Conservation (phyloP, 2,797 vertebrate genomes). For the Emydoidea blandingii region DNA sequence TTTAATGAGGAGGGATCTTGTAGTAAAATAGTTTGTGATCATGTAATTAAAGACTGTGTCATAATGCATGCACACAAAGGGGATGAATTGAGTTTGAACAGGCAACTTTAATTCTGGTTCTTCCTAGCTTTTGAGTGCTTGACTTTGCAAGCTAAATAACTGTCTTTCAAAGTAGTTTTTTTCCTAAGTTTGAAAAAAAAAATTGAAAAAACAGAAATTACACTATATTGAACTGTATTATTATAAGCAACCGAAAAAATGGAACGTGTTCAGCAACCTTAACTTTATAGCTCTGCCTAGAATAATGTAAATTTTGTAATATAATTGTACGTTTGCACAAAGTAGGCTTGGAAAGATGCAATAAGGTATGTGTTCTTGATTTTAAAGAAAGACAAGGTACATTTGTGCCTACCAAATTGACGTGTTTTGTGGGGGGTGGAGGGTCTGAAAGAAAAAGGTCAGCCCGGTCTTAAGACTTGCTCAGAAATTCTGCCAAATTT, state of each 20-base stretch:
- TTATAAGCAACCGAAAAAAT: background rate
- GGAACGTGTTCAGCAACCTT: background rate
- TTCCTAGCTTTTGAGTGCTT: background rate
- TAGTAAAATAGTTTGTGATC: background rate
- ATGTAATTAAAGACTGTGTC: background rate
- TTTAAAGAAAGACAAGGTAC: background rate
- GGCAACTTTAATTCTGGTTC: background rate
- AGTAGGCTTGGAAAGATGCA: background rate
- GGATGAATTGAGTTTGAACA: background rate
- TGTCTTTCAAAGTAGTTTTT: background rate
- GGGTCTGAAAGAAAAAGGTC: background rate
- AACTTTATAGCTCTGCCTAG: background rate
- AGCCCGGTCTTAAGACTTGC: background rate
- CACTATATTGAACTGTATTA: background rate
- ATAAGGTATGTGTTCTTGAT: background rate
- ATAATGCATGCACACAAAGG: background rate
- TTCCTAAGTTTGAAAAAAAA: background rate
- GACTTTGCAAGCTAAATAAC: background rate
- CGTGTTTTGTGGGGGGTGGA: accelerated
- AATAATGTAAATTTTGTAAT: background rate
- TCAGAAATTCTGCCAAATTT: background rate
- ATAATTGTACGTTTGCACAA: background rate
- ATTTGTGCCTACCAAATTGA: background rate
- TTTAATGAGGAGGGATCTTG: accelerated
- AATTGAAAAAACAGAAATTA: background rate